phyloP scores from a whole-genome alignment of 2,888 invertebrate species.

The Agrotis clavis region DNA sequence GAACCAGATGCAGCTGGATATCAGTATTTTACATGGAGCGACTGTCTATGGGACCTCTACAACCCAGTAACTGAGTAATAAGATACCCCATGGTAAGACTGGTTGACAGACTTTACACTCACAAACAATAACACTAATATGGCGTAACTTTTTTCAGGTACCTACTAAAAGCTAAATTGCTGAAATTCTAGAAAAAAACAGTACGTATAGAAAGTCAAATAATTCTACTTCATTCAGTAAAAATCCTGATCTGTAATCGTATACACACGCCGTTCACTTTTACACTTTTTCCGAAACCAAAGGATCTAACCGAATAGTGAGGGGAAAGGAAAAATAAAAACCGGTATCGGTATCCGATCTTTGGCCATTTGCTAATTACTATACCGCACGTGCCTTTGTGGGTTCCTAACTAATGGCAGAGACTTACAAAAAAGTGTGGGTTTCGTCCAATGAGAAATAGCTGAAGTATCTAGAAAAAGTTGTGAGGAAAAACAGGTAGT shows the following conservation, averaged over 20 bases:
- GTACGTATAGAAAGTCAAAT: neutral
- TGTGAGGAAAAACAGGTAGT: conserved; percentile 2
- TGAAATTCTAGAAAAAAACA: neutral
- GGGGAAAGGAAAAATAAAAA: conserved; percentile 61
- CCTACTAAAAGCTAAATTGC: neutral
- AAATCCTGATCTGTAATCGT: conserved; percentile 42
- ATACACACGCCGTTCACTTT: conserved; percentile 53
- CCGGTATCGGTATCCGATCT: conserved; percentile 75
- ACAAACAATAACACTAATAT: too few species aligned
- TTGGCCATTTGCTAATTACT: conserved; percentile 88
- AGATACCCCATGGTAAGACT: too few species aligned
- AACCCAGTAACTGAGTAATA: too few species aligned
- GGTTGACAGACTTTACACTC: too few species aligned
- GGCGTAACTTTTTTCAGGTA: too few species aligned
- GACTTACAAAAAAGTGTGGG: conserved; percentile 57
- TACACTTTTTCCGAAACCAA: conserved; percentile 61
- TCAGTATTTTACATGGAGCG: too few species aligned
- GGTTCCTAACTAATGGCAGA: conserved; percentile 60
- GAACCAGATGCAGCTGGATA: too few species aligned
- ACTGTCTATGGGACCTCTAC: too few species aligned
- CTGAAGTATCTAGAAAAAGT: conserved; percentile 29
- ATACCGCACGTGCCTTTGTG: conserved; percentile 76
- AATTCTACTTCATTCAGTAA: conserved; percentile 25
- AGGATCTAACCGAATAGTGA: conserved; percentile 69
- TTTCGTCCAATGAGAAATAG: conserved; percentile 46